Evolutionary conservation across 2,888 invertebrate genomes (phyloP), one percentile per base, ranked within the genome.

Genomic region (Leptogaster cylindrica): DNA sequence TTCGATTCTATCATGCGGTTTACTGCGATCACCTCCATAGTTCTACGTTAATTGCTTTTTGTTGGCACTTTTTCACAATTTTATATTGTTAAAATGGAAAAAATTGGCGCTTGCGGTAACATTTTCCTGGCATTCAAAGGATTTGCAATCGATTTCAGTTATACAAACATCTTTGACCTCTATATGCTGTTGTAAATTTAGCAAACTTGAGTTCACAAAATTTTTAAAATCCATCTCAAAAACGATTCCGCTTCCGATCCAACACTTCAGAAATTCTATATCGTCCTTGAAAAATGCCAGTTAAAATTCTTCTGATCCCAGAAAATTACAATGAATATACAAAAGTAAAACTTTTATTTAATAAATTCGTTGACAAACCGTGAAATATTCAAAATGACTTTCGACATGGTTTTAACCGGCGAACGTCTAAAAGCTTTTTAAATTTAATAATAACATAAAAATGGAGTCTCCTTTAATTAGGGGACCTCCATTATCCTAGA

Each of bases 371-470:
- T 36, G 41, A 48, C 33, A 65, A 33, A 67, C 52, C 51, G 41
- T 65, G 18, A 63, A 67, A 69, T 65, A 65, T 65, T 65, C 14
- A 67, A 65, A 67, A 69, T 61, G 69, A 69, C 67, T 69, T 69
- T 67, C 61, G 69, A 64, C 69, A 58, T 44, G 27, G 64, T 55
- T 64, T 61, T 55, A 52, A 48, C 61, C 66, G 50, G n/a, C n/a
- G n/a, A n/a, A 63, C 61, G 33, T 68, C 67, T 69, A 69, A 69
- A 69, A 69, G 69, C 69, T 69, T 69, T 69, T 69, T 28, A 65
- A 67, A 69, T 67, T 67, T 58, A 69, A 69, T 69, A 67, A 69
- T 41, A 67, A 65, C 52, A 69, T 65, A 51, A 58, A 65, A 65
- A 67, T 41, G 31, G 31, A 66, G 55, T 68, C 65, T 51, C 25